phyloP scores from a whole-genome alignment of 1,140 invertebrate species.

The Papilio aristodemus region DNA sequence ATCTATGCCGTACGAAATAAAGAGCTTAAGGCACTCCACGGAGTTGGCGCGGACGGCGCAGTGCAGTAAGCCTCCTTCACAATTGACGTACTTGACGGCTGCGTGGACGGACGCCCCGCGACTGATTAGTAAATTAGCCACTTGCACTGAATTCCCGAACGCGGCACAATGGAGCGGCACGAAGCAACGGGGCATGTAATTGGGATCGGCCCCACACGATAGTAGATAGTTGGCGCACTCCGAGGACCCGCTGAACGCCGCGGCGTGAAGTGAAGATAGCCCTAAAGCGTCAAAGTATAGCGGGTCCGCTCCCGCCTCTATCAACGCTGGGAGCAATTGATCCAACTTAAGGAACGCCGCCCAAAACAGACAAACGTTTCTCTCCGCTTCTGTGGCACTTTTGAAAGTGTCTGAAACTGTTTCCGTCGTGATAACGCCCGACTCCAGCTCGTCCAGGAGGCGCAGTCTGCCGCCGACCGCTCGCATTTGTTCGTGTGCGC shows the following conservation, averaged over 20 bases:
- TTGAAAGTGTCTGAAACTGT: conserved; percentile 77
- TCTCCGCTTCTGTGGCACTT: conserved; percentile 83
- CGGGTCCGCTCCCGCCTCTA: conserved; percentile 85
- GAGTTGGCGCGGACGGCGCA: conserved; percentile 88
- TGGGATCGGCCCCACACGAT: conserved; percentile 84
- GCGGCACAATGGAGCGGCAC: conserved; percentile 90
- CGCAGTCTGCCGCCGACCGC: conserved; percentile 83
- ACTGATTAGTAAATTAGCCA: conserved; percentile 85
- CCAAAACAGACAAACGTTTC: conserved; percentile 86
- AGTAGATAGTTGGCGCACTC: conserved; percentile 86
- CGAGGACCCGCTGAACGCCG: conserved; percentile 88
- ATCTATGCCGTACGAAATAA: conserved; percentile 85
- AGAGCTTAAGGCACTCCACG: conserved; percentile 85
- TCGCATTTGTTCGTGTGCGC: conserved; percentile 86
- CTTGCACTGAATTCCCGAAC: conserved; percentile 88
- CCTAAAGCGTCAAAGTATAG: conserved; percentile 85
- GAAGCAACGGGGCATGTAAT: conserved; percentile 84
- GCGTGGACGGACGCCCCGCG: conserved; percentile 83
- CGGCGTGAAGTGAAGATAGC: conserved; percentile 86
- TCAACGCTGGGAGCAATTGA: conserved; percentile 82
- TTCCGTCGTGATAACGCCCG: conserved; percentile 82
- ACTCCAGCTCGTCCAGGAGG: conserved; percentile 86
- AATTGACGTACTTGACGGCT: conserved; percentile 82
- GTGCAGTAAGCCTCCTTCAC: conserved; percentile 88
- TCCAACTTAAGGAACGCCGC: conserved; percentile 85